These are phyloP conservation scores for Phengaris alcon DNA, from an alignment of 2,888 invertebrate species.

Conservation along the genomic window DNA sequence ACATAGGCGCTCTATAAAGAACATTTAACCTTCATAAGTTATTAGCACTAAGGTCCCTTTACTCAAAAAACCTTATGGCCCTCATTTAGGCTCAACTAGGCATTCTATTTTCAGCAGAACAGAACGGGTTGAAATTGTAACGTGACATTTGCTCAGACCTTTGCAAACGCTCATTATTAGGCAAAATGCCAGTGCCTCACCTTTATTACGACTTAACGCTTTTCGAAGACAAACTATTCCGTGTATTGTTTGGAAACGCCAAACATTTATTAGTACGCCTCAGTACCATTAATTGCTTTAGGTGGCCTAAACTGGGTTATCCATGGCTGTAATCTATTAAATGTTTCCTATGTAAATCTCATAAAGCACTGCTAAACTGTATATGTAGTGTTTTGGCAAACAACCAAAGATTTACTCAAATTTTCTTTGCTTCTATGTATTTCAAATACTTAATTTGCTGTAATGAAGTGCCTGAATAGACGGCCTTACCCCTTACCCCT, in stretches of 20 bases:
- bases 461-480: too few species aligned
- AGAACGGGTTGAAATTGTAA: conserved; percentile 28
- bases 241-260: conserved; percentile 26
- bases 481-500: too few species aligned
- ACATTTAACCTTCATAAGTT: not conserved
- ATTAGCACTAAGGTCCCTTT: not conserved
- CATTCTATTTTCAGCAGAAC: conserved; percentile 25
- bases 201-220: conserved; percentile 31
- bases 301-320: not conserved
- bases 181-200: conserved; percentile 34
- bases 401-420: not conserved
- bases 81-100: conserved; percentile 3
- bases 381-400: not conserved
- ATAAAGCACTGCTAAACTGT: not conserved
- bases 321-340: not conserved
- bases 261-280: not conserved
- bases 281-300: conserved; percentile 3
- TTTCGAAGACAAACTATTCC: conserved; percentile 11
- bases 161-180: conserved; percentile 28
- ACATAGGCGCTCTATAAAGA: not conserved
- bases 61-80: not conserved
- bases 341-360: not conserved
- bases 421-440: not conserved
- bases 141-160: conserved; percentile 31
- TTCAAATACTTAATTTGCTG: too few species aligned